These are phyloP conservation scores for Trichonephila clavata DNA, from an alignment of 1,140 invertebrate genomes.

Conservation along the genomic window DNA sequence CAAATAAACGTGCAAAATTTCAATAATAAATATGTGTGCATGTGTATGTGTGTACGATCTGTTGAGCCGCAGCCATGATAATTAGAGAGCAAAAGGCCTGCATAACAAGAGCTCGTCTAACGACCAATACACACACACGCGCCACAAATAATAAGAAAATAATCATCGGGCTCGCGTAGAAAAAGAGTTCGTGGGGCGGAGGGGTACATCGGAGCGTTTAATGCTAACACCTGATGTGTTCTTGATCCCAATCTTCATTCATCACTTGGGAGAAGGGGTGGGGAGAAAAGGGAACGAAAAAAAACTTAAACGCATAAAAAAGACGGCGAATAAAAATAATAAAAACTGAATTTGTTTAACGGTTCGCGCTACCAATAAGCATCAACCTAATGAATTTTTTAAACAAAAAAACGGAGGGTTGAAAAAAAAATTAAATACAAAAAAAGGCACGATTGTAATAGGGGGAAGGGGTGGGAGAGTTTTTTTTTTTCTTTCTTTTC, in stretches of 20 bases:
- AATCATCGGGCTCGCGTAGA: slow-evolving; percentile 69
- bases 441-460: not conserved
- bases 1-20: slow-evolving; percentile 58
- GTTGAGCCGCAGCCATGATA: slow-evolving; percentile 41
- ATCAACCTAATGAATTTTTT: slow-evolving; percentile 71
- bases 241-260: slow-evolving; percentile 72
- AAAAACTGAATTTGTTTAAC: slow-evolving; percentile 73
- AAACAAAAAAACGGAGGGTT: slow-evolving; percentile 42
- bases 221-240: slow-evolving; percentile 74
- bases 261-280: slow-evolving; percentile 47
- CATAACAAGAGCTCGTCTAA: slow-evolving; percentile 62
- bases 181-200: slow-evolving; percentile 56
- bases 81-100: slow-evolving; percentile 61
- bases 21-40: slow-evolving; percentile 1
- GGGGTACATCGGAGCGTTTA: slow-evolving; percentile 66
- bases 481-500: not conserved
- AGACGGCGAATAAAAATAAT: slow-evolving; percentile 2
- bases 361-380: slow-evolving; percentile 70
- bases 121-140: slow-evolving; percentile 63
- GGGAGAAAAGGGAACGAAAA: slow-evolving; percentile 11
- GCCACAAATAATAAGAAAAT: slow-evolving; percentile 72
- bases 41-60: not conserved
- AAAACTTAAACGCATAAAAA: slow-evolving; percentile 9
- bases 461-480: slow-evolving; percentile 1
- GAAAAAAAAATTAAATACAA: slow-evolving; percentile 16